Evolutionary conservation across 2,113 vertebrate species (phyloP), one percentile per base, ranked within the genome.

Genomic region (Macquaria ambigua): DNA sequence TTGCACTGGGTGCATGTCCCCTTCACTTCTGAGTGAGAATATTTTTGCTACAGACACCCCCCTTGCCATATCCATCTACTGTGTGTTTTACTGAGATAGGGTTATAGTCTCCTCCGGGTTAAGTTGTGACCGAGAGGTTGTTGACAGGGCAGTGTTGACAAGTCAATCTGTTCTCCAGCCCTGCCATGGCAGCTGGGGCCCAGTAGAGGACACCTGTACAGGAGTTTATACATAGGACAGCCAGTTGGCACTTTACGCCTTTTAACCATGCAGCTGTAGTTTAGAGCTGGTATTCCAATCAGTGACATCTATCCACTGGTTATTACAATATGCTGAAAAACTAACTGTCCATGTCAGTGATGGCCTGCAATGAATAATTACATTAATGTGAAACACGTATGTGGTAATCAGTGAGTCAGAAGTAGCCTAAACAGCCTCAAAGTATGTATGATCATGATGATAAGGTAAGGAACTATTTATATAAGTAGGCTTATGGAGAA

Each of bases 131-230:
- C 62, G 18, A 58, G 74, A 56, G 1, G 73, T 87, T 90, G 90
- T 87, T 83, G 91, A 91, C 90, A 90, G 86, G 56, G 31, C 80
- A 21, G 68, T 50, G 87, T 81, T 91, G 87, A 87, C 92, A 91
- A 82, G 48, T 82, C n/a, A 70, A 90, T 77, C 77, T 73, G 78
- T 77, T 75, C 69, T 43, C 14, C 76, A 52, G 77, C 71, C 63
- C 77, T 74, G 77, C 82, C 87, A 79, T 77, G 83, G 87, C 84
- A 90, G 90, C 92, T 83, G 90, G 73, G 82, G 62, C 89, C 90
- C 62, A 16, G 77, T 4, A 75, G 64, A 83, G 79, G 88, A 87
- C 76, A 43, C 77, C 68, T 16, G 6, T 9, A 8, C 34, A 11
- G 52, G 14, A 39, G 77, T 83, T 56, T 73, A 79, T 69, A 82